Evolutionary conservation across 2,888 invertebrate genomes (phyloP).

Genomic region (Melangyna quadrimaculata): DNA sequence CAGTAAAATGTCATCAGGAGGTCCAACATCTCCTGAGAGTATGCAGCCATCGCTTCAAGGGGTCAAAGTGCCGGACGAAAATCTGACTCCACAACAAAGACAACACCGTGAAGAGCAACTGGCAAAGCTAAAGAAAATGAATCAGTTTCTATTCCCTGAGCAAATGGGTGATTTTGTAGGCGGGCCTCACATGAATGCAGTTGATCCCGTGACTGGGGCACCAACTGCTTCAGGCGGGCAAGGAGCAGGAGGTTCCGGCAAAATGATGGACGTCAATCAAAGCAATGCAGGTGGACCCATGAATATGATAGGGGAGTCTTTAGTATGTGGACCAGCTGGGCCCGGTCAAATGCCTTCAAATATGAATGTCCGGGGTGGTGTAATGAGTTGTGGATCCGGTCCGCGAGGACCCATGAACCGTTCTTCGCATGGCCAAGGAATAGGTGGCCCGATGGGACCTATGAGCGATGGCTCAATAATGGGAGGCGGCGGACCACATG

Average conservation of each 20-base stretch:
- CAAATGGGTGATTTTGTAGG: slow-evolving; percentile 78
- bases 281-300: slow-evolving; percentile 50
- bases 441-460: slow-evolving; percentile 63
- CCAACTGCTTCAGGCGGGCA: slow-evolving; percentile 45
- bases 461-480: slow-evolving; percentile 66
- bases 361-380: slow-evolving; percentile 55
- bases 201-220: slow-evolving; percentile 50
- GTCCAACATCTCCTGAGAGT: slow-evolving; percentile 53
- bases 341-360: slow-evolving; percentile 61
- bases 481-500: slow-evolving; percentile 65
- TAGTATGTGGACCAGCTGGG: slow-evolving; percentile 38
- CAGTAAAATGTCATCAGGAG: slow-evolving; percentile 63
- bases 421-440: slow-evolving; percentile 45
- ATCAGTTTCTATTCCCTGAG: slow-evolving; percentile 95
- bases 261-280: slow-evolving; percentile 70
- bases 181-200: slow-evolving; percentile 46
- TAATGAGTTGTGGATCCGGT: slow-evolving; percentile 51
- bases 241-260: slow-evolving; percentile 47
- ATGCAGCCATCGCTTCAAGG: slow-evolving; percentile 86
- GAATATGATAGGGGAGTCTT: slow-evolving; percentile 48
- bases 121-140: slow-evolving; percentile 94
- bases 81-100: slow-evolving; percentile 96
- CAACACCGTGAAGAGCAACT: slow-evolving; percentile 96
- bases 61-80: slow-evolving; percentile 97
- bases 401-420: slow-evolving; percentile 50